A percentile compares a stretch with the other conserved stretches of the same genome.
Conservation (phyloP, 2,797 vertebrate species). For the Phylloscopus collybita region DNA sequence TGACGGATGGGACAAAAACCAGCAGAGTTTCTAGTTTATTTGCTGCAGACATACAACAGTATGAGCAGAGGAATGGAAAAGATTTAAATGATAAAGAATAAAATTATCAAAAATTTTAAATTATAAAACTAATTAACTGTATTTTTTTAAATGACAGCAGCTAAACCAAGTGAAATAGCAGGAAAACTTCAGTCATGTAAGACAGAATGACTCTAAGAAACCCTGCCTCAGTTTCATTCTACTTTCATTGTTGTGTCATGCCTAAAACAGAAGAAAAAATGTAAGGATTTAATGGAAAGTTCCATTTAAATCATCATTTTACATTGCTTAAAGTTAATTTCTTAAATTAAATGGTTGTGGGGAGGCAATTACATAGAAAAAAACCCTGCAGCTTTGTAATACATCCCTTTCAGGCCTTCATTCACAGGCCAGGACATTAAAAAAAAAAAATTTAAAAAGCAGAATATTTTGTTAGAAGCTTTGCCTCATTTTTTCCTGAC, state of each 20-base stretch:
- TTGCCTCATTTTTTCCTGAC: background rate
- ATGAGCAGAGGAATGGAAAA: background rate
- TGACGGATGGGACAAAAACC: background rate
- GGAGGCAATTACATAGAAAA: background rate
- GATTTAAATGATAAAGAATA: background rate
- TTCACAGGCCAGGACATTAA: background rate
- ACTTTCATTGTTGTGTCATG: background rate
- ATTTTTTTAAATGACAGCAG: background rate
- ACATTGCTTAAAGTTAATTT: background rate
- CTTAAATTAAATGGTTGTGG: background rate
- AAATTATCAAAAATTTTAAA: accelerated
- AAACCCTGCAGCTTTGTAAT: background rate
- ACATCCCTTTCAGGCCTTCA: background rate
- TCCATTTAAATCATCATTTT: background rate
- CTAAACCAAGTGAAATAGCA: background rate
- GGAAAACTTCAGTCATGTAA: background rate
- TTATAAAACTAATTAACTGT: background rate
- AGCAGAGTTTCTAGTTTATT: background rate
- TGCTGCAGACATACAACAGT: background rate
- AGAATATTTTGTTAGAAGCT: background rate
- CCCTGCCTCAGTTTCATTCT: background rate
- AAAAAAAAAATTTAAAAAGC: background rate
- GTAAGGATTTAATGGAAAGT: background rate
- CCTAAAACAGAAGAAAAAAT: background rate
- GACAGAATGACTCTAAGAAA: background rate